Evolutionary conservation across 2,888 invertebrate species (phyloP), one percentile per base, ranked within the genome.

Genomic region (Biston betularia): DNA sequence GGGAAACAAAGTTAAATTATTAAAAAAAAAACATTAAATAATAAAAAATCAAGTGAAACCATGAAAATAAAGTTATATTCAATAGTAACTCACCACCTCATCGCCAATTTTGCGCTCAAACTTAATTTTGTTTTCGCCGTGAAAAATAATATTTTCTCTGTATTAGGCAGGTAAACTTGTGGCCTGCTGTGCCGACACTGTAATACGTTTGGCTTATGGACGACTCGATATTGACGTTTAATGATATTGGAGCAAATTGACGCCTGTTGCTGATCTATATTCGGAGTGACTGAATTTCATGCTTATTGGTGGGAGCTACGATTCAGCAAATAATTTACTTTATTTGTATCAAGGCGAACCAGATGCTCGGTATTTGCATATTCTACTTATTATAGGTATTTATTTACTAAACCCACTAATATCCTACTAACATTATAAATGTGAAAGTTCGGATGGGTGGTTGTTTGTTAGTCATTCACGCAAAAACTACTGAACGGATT

Each of bases 61-160:
- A 33, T 45, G 33, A 33, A 35, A 15, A 45, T 40, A 40, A 46
- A 44, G 14, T 46, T 46, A 49, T 53, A 63, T 45, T 61, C 33
- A 55, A 52, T 61, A 65, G 59, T 65, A 63, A 58, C 65, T 70
- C 49, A 63, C 65, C 63, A 48, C 72, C 71, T 57, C 69, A 46
- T 53, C 64, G 59, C 66, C 77, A 78, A 79, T 79, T 80, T 78
- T 76, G 75, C 74, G 76, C 77, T 70, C 75, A 71, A 79, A 81
- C 82, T 82, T 85, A 84, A 85, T 86, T 77, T 82, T 76, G 75
- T 80, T 83, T 79, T 75, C 75, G 73, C 75, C 73, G 76, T 75
- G 74, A 76, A 78, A 78, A 82, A 71, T 70, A 82, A 77, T 79
- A 76, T 77, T 78, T 81, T 77, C n/a, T 74, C 55, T 72, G 54